Percentiles rank a stretch among this genome's conserved stretches.
These are phyloP conservation scores for Panulirus ornatus DNA, from an alignment of 1,140 invertebrate genomes.

Conservation along the genomic window DNA sequence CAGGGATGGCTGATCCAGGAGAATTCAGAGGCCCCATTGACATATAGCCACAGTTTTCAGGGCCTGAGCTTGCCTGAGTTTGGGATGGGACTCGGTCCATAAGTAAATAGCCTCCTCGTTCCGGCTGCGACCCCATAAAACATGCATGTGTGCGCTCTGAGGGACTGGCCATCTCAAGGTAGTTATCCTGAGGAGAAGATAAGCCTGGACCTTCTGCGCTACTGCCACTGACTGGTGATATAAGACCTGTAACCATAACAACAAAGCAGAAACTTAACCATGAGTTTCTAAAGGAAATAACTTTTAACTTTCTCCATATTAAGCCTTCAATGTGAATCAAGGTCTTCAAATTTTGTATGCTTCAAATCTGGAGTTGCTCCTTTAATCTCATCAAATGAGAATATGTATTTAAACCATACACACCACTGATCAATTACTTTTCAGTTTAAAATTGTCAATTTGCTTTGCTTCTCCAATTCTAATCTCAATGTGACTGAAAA, in stretches of 20 bases:
- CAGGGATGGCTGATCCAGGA: slow-evolving; percentile 40
- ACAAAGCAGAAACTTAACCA: background rate
- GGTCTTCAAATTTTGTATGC: too few relatives aligned
- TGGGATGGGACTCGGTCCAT: slow-evolving; percentile 41
- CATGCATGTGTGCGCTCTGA: slow-evolving; percentile 1
- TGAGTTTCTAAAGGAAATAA: background rate
- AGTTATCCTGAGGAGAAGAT: slow-evolving; percentile 59
- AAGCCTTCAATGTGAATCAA: too few relatives aligned
- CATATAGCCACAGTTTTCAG: slow-evolving; percentile 54
- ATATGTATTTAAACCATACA: too few relatives aligned
- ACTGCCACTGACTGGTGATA: slow-evolving; percentile 59
- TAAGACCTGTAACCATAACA: slow-evolving; percentile 23
- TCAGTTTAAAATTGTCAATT: too few relatives aligned
- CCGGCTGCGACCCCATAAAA: slow-evolving; percentile 21
- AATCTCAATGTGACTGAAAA: too few relatives aligned
- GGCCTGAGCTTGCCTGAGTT: slow-evolving; percentile 11
- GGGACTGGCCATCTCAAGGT: slow-evolving; percentile 51
- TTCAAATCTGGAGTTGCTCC: too few relatives aligned
- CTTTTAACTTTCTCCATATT: too few relatives aligned
- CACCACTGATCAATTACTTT: too few relatives aligned
- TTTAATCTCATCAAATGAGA: too few relatives aligned
- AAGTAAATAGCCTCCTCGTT: slow-evolving; percentile 23
- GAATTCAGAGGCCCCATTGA: slow-evolving; percentile 60
- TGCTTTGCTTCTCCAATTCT: too few relatives aligned
- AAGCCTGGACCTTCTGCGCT: slow-evolving; percentile 52